These are phyloP conservation scores for Thunnus maccoyii DNA, from an alignment of 2,113 vertebrate genomes.

Conservation along the genomic window DNA sequence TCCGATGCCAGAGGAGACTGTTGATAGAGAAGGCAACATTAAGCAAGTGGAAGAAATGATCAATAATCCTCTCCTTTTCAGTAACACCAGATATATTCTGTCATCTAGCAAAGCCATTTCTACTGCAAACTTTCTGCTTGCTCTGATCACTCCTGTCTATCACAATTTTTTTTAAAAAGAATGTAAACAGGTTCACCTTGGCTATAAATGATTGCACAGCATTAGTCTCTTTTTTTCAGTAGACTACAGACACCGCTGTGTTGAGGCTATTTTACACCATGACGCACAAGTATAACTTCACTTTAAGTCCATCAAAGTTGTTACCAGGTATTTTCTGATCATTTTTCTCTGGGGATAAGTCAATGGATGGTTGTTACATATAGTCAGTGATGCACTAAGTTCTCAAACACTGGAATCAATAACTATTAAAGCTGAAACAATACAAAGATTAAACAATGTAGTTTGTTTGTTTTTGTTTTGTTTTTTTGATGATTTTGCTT, in stretches of 20 bases:
- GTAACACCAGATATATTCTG: not conserved
- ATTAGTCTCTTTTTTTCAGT: not conserved
- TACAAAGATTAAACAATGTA: slow-evolving; percentile 44
- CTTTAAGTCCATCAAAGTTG: slow-evolving; percentile 14
- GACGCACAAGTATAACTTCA: not conserved
- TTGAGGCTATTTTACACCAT: no score
- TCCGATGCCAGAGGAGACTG: not conserved
- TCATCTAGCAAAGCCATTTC: slow-evolving; percentile 6
- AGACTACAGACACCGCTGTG: no score
- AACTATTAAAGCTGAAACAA: slow-evolving; percentile 44
- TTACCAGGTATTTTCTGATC: slow-evolving; percentile 38
- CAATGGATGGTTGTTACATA: slow-evolving; percentile 58
- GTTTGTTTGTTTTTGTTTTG: not conserved
- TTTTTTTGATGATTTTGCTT: not conserved
- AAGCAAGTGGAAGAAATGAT: no score
- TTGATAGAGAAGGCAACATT: not conserved
- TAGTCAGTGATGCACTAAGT: slow-evolving; percentile 57
- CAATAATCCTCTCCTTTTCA: not conserved
- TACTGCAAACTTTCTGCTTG: not conserved
- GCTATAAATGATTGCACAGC: not conserved
- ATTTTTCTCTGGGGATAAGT: slow-evolving; percentile 29
- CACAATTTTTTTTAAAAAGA: not conserved
- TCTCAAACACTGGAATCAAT: slow-evolving; percentile 58
- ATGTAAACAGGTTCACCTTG: slow-evolving; percentile 8
- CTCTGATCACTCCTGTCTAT: not conserved